Evolutionary conservation across 2,888 invertebrate species (phyloP).

Genomic region (Therioaphis trifolii): DNA sequence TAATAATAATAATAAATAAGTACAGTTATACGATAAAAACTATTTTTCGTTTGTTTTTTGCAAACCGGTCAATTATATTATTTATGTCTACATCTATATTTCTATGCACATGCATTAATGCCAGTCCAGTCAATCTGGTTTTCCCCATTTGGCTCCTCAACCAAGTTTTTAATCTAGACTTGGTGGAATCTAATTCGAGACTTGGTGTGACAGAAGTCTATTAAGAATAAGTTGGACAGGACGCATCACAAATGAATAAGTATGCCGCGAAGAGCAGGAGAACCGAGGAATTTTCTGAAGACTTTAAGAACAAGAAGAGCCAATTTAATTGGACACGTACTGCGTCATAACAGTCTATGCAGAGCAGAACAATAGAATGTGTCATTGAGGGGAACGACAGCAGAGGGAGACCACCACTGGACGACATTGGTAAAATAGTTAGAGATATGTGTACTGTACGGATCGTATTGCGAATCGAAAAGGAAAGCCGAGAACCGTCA

Average conservation of each 20-base stretch:
- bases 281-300: not conserved
- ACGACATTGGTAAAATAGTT: not conserved
- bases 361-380: too few species aligned
- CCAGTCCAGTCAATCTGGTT: too few species aligned
- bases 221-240: not conserved
- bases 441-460: not conserved
- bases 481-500: not conserved
- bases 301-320: not conserved
- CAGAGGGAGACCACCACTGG: not conserved
- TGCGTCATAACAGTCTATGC: not conserved
- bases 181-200: too few species aligned
- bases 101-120: too few species aligned
- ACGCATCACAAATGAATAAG: not conserved
- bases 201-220: not conserved
- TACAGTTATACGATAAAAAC: too few species aligned
- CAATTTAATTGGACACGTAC: not conserved
- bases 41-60: too few species aligned
- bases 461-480: not conserved
- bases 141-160: too few species aligned
- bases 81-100: too few species aligned
- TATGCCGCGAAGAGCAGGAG: not conserved
- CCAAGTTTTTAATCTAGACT: too few species aligned
- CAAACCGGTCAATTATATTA: too few species aligned
- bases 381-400: not conserved
- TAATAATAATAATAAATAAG: too few species aligned